These are phyloP conservation scores for Peromyscus maniculatus DNA, from an alignment of 2,113 vertebrate species.

Conservation along the genomic window DNA sequence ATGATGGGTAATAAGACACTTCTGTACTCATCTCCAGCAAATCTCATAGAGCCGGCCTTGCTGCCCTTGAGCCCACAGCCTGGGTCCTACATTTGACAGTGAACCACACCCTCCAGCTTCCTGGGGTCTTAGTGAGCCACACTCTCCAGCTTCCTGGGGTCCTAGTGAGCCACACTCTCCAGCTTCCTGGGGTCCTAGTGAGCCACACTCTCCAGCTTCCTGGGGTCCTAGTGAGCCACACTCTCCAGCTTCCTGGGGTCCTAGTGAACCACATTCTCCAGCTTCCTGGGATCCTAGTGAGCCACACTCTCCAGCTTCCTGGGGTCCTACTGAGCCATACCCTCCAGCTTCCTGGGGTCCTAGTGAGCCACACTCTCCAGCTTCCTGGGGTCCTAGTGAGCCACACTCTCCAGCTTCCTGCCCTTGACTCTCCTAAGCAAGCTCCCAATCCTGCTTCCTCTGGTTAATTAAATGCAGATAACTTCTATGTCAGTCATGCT, in stretches of 20 bases:
- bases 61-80: not conserved
- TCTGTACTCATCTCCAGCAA: conserved; percentile 37
- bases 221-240: not conserved
- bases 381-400: not conserved
- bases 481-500: not conserved
- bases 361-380: not conserved
- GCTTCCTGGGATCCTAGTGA: not conserved
- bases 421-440: not conserved
- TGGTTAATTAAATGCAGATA: conserved; percentile 50
- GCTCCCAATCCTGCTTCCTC: not conserved
- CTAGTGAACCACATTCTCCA: too few relatives aligned
- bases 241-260: not conserved
- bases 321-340: not conserved
- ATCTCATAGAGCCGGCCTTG: conserved; percentile 11
- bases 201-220: not conserved
- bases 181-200: conserved; percentile 30
- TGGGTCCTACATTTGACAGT: not conserved
- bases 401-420: not conserved
- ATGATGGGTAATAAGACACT: not conserved
- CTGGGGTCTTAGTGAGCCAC: not conserved
- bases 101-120: too few relatives aligned
- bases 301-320: too few relatives aligned
- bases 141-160: not conserved
- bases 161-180: not conserved
- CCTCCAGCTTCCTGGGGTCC: not conserved